Percentiles rank a stretch among this genome's conserved stretches.
Conservation (phyloP, 2,797 vertebrate genomes). For the Psittacula derbiana region DNA sequence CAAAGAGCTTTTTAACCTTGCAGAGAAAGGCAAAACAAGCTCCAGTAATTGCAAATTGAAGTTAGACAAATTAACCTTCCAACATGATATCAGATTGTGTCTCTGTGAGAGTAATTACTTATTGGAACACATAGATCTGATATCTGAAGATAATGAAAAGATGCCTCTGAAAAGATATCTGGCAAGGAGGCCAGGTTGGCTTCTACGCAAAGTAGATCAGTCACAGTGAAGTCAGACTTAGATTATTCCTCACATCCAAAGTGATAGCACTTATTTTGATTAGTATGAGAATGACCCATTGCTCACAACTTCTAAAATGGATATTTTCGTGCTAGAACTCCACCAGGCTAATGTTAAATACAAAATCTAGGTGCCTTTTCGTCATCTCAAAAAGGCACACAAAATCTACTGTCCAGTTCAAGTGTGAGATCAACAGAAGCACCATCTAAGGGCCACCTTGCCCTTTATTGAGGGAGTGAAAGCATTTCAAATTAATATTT, state of each 20-base stretch:
- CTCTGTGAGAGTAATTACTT: background rate
- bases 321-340: background rate
- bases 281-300: background rate
- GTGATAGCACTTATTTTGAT: background rate
- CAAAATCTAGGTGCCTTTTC: background rate
- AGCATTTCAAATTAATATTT: background rate
- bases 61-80: background rate
- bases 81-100: background rate
- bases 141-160: background rate
- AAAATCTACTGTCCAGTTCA: background rate
- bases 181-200: background rate
- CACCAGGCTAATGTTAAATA: background rate
- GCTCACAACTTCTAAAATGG: background rate
- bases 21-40: background rate
- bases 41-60: background rate
- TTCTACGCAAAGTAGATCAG: background rate
- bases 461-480: background rate
- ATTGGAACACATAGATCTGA: background rate
- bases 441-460: background rate
- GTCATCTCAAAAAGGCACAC: background rate
- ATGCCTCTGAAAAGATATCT: background rate
- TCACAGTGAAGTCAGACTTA: background rate
- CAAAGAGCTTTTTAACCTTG: background rate
- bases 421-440: background rate
- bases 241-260: background rate